phyloP scores from a whole-genome alignment of 2,888 invertebrate species.

The Sinohyriopsis cumingii region DNA sequence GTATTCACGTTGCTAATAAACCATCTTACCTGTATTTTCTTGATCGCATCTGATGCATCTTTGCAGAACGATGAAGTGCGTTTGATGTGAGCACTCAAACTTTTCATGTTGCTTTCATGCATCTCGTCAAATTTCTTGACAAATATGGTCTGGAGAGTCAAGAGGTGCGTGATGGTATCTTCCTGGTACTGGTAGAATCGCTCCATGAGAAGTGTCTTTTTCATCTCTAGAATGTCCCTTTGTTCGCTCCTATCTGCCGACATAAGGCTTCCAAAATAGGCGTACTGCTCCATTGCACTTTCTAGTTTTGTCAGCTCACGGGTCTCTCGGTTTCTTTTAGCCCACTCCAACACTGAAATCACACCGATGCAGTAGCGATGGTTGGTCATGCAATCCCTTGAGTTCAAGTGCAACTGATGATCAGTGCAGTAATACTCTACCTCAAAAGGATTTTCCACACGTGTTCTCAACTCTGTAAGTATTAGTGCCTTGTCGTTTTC shows the following conservation, averaged over 20 bases:
- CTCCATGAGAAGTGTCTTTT: constrained; percentile 26
- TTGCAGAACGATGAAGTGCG: constrained; percentile 26
- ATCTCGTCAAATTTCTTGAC: constrained; percentile 23
- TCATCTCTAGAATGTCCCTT: constrained; percentile 16
- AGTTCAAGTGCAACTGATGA: no score
- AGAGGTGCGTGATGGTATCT: constrained; percentile 28
- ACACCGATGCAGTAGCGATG: constrained; percentile 17
- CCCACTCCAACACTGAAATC: constrained; percentile 34
- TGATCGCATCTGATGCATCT: constrained; percentile 14
- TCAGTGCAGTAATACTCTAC: no score
- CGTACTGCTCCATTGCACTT: not conserved
- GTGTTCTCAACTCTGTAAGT: no score
- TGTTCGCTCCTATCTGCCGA: constrained; percentile 25
- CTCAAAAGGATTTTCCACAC: no score
- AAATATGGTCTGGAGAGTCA: constrained; percentile 30
- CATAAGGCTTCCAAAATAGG: constrained; percentile 19
- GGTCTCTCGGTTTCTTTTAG: constrained; percentile 10
- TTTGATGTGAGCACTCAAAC: constrained; percentile 27
- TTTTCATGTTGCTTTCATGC: constrained; percentile 24
- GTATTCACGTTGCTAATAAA: no score
- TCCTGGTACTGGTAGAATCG: constrained; percentile 31
- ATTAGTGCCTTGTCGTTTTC: no score
- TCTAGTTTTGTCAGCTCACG: not conserved
- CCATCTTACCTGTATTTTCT: no score
- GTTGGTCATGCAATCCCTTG: no score